Evolutionary conservation across 2,113 vertebrate species (phyloP).

Genomic region (Aptenodytes patagonicus): DNA sequence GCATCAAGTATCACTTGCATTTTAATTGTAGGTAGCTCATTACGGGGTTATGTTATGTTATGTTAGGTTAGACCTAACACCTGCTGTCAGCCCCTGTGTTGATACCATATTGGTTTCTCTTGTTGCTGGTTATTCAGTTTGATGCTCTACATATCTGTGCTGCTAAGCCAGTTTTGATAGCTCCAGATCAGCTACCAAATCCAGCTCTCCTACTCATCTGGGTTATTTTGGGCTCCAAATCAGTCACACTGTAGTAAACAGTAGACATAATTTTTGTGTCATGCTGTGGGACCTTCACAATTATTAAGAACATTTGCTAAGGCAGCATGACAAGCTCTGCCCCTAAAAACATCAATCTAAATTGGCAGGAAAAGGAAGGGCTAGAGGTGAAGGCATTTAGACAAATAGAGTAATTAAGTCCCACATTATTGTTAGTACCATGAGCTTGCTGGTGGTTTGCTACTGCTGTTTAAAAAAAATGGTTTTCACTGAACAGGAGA

Average conservation of each 20-base stretch:
- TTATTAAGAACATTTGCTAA: not conserved
- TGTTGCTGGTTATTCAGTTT: not conserved
- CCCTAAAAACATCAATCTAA: not conserved
- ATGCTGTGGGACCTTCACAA: accelerated
- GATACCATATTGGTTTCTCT: not conserved
- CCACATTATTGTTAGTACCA: not conserved
- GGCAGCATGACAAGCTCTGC: not conserved
- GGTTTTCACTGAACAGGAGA: not conserved
- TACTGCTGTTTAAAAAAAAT: not conserved
- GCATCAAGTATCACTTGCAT: not conserved
- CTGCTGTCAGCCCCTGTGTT: not conserved
- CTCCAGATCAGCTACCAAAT: not conserved
- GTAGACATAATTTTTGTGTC: not conserved
- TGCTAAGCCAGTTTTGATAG: not conserved
- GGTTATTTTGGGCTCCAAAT: not conserved
- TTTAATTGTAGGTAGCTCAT: not conserved
- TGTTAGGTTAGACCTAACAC: not conserved
- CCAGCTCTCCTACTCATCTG: not conserved
- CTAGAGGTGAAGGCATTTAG: not conserved
- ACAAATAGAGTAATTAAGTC: not conserved
- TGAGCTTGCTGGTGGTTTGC: not conserved
- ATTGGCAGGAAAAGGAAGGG: not conserved
- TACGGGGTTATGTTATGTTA: not conserved
- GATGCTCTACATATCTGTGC: not conserved
- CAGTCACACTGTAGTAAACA: not conserved